Conservation (phyloP, 2,113 vertebrate genomes). For the Muntiacus muntjak region DNA sequence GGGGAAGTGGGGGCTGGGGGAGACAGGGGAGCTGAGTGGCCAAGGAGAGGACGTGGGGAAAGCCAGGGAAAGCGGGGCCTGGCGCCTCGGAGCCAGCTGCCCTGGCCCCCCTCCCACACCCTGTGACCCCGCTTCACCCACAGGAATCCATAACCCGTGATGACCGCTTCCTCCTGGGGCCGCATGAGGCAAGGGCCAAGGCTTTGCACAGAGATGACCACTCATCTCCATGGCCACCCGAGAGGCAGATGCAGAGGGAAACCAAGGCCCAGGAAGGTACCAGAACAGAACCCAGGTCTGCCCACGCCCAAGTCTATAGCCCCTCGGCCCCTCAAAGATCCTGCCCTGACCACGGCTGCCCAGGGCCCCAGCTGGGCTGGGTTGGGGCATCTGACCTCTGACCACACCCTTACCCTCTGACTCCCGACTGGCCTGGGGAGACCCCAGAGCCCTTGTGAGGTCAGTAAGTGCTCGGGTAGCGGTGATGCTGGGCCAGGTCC, state of each 20-base stretch:
- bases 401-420: rapidly evolving
- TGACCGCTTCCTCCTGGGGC: rapidly evolving
- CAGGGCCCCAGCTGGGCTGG: neutral
- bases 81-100: rapidly evolving
- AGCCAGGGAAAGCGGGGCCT: neutral
- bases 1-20: neutral
- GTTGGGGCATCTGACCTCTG: neutral
- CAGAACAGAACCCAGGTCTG: neutral
- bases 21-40: neutral
- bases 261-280: neutral
- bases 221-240: neutral
- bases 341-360: neutral
- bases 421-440: neutral
- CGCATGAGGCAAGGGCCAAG: rapidly evolving
- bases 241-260: neutral
- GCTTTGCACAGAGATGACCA: neutral
- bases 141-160: too few species aligned
- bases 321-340: too few species aligned
- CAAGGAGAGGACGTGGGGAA: neutral
- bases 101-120: neutral
- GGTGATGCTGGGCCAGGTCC: too few species aligned
- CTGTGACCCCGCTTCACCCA: neutral
- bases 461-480: rapidly evolving
- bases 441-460: neutral
- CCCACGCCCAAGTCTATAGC: rapidly evolving